phyloP scores from a whole-genome alignment of 2,797 vertebrate genomes.

The Diceros bicornis region DNA sequence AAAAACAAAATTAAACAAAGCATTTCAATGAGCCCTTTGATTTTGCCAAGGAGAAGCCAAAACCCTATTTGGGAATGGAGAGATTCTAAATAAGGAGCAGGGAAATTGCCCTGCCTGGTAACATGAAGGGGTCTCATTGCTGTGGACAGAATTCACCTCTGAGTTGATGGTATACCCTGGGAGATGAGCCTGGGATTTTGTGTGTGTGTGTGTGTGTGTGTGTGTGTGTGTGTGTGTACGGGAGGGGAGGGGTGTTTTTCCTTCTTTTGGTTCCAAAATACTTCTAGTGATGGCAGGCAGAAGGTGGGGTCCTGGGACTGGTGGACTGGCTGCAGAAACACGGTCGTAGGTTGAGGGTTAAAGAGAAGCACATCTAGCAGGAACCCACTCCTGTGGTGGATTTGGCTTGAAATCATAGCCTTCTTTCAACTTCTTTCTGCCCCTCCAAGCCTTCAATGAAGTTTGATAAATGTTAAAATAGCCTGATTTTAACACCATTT shows the following conservation, averaged over 20 bases:
- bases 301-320: not conserved
- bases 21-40: not conserved
- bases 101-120: accelerated
- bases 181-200: too few species aligned
- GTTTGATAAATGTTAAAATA: not conserved
- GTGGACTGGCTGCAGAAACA: not conserved
- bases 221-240: not conserved
- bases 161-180: accelerated
- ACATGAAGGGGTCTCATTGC: accelerated
- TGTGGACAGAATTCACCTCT: not conserved
- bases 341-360: too few species aligned
- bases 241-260: not conserved
- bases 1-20: not conserved
- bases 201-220: not conserved
- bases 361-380: accelerated
- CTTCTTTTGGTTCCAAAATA: not conserved
- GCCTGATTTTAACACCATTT: not conserved
- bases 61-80: not conserved
- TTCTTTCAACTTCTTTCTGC: not conserved
- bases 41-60: not conserved
- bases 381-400: accelerated
- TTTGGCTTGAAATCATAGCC: not conserved
- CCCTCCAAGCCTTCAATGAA: not conserved
- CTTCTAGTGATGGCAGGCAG: too few species aligned
- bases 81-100: not conserved